Evolutionary conservation across 2,797 vertebrate genomes (phyloP), one percentile per base, ranked within the genome.

Genomic region (Cebuella pygmaea): DNA sequence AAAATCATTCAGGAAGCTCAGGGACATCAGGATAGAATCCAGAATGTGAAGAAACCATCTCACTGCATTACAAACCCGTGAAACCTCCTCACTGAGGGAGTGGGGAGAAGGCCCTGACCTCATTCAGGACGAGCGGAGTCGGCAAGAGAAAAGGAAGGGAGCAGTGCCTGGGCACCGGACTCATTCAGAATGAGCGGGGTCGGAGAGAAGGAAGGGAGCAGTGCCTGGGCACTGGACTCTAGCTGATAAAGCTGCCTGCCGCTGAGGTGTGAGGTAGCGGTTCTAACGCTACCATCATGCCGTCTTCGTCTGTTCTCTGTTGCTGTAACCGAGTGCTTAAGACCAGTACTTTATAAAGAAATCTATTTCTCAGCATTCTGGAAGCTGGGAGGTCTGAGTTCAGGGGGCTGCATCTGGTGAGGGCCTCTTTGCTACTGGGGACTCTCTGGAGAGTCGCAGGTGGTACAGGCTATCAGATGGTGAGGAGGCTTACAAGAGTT

Each of bases 201-300:
- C 80, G 41, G 52, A 19, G 36, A 57, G 10, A 46, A 46, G 44
- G 44, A 2, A 46, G 44, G 36, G 26, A 12, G 11, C 36, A 41
- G 52, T 2, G 5, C 26, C 4, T 3, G 17, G 11, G 15, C 26
- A 0, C 36, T 6, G 19, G 17, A 22, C 46, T 79, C 19, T 1
- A 7, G 76, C 1, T 50, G 50, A 7, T 4, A 55, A 24, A 52
- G 33, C 12, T 55, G 48, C 8, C 19, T 36, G 50, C 50, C 1
- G 15, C 6, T 3, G 20, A n/a, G 50, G 7, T 36, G 6, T 55
- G n/a, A 15, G 11, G 36, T 36, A 9, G 7, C 12, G 26, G 8
- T 20, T 44, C 78, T 9, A 4, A 55, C 4, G 14, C n/a, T 26
- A n/a, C 20, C 33, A 14, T 8, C 4, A 1, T 2, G 5, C 10